A percentile compares a stretch with the other conserved stretches of the same genome.
phyloP scores from a whole-genome alignment of 92 coral and sea anemone genomes.

The Umimayanthus kanabou region DNA sequence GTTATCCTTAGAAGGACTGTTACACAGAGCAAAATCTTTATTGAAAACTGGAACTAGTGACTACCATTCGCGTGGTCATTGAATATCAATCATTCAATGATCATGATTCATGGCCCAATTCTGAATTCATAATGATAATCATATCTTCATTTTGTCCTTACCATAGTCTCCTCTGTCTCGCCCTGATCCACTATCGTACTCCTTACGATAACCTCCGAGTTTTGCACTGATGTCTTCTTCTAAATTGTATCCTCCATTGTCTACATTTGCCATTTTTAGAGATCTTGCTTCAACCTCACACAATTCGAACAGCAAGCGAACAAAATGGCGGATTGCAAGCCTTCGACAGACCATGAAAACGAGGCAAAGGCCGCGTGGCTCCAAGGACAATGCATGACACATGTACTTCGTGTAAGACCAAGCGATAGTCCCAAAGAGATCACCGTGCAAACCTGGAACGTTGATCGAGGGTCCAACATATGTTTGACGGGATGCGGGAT shows the following conservation, averaged over 20 bases:
- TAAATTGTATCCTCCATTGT: constrained; percentile 42
- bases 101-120: not conserved
- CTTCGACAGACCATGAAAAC: constrained; percentile 12
- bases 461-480: too few species aligned
- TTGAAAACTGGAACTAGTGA: too few species aligned
- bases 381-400: not conserved
- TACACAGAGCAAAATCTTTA: too few species aligned
- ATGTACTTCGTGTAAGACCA: too few species aligned
- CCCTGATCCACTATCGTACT: constrained; percentile 31
- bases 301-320: not conserved
- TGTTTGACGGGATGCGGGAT: too few species aligned
- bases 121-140: too few species aligned
- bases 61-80: too few species aligned
- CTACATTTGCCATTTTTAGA: constrained; percentile 34
- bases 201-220: constrained; percentile 40
- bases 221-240: constrained; percentile 41
- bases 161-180: constrained; percentile 43
- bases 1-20: too few species aligned
- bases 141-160: not conserved
- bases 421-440: too few species aligned
- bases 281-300: not conserved
- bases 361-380: constrained; percentile 29
- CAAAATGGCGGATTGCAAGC: constrained; percentile 27
- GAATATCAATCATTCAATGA: too few species aligned
- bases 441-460: too few species aligned